These are phyloP conservation scores for Hyppa rectilinea DNA, from an alignment of 2,888 invertebrate species.

Conservation along the genomic window DNA sequence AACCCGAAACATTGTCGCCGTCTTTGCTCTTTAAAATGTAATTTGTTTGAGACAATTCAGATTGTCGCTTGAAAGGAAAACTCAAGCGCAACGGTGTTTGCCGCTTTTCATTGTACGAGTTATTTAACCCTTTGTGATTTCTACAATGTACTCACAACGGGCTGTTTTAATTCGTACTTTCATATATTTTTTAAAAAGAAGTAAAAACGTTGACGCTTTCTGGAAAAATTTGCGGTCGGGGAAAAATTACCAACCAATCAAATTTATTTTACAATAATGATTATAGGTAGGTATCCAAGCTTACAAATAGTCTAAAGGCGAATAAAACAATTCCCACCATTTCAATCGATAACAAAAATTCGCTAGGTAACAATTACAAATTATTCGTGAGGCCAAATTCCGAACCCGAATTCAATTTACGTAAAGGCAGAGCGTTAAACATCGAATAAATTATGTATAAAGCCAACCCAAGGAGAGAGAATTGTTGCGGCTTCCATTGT, in stretches of 20 bases:
- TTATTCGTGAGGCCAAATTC: conserved; percentile 22
- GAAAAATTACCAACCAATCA: neutral
- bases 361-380: conserved; percentile 34
- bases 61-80: conserved; percentile 47
- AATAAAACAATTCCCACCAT: conserved; percentile 8
- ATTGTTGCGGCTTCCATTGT: conserved; percentile 62
- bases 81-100: conserved; percentile 33
- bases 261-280: neutral
- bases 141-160: neutral
- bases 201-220: too few species aligned
- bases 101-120: conserved; percentile 27
- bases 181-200: neutral
- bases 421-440: conserved; percentile 61
- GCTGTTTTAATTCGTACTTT: neutral
- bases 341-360: conserved; percentile 32
- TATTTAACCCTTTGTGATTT: conserved; percentile 25
- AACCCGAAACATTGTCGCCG: conserved; percentile 49
- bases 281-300: neutral
- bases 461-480: conserved; percentile 51
- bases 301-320: neutral
- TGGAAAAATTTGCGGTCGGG: too few species aligned
- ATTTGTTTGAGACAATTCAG: conserved; percentile 53
- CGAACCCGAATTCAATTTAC: conserved; percentile 55
- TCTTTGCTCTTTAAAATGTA: conserved; percentile 53
- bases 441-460: conserved; percentile 61